A percentile compares a stretch with the other conserved stretches of the same genome.
These are phyloP conservation scores for Campoletis raptor DNA, from an alignment of 2,888 invertebrate species.

Conservation along the genomic window DNA sequence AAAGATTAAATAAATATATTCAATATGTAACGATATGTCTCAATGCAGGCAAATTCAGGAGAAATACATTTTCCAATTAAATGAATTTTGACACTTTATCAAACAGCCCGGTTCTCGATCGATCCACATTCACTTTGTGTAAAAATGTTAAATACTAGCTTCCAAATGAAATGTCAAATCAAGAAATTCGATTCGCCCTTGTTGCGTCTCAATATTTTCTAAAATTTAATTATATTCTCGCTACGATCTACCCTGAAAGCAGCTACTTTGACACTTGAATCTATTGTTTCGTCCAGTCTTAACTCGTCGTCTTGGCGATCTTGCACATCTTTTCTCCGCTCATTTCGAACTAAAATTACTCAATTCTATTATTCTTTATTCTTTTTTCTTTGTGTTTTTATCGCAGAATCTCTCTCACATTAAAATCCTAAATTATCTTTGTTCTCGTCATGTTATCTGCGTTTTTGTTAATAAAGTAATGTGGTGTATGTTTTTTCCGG, in stretches of 20 bases:
- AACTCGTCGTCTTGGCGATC: conserved; percentile 27
- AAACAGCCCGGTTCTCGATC: not conserved
- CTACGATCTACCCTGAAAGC: conserved; percentile 21
- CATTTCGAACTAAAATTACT: not conserved
- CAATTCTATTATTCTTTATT: not conserved
- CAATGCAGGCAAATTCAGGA: not conserved
- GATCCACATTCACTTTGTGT: not conserved
- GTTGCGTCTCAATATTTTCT: not conserved
- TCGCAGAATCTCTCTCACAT: conserved; percentile 25
- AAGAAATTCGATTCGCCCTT: not conserved
- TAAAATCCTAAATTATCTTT: not conserved
- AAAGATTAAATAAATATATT: not conserved
- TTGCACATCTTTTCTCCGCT: not conserved
- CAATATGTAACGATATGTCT: not conserved
- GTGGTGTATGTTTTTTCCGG: not conserved
- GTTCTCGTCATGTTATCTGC: not conserved
- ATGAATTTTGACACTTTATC: not conserved
- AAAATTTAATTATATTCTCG: conserved; percentile 2
- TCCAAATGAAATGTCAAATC: not conserved
- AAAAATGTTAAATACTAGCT: not conserved
- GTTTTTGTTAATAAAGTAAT: conserved; percentile 10
- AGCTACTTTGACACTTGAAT: conserved; percentile 61
- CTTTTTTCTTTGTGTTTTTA: conserved; percentile 21
- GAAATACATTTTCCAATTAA: not conserved
- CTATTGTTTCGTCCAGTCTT: conserved; percentile 57